Percentiles rank a stretch among this genome's conserved stretches.
These are phyloP conservation scores for Morelia viridis DNA, from an alignment of 2,797 vertebrate genomes.

Conservation along the genomic window DNA sequence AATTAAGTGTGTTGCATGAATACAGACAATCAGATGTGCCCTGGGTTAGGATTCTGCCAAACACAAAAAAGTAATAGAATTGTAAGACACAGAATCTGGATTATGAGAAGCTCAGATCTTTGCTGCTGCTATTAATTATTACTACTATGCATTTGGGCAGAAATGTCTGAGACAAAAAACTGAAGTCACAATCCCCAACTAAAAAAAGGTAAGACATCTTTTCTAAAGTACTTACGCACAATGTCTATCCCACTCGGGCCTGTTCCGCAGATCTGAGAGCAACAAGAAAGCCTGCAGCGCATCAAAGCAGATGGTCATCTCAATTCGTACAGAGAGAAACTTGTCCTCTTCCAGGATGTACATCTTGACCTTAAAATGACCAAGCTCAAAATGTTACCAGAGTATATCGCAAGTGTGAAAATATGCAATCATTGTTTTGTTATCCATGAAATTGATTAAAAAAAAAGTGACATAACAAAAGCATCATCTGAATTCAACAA, in stretches of 20 bases:
- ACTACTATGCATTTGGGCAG: neutral
- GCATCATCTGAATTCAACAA: neutral
- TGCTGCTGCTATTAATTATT: neutral
- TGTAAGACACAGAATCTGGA: neutral
- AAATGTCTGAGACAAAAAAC: neutral
- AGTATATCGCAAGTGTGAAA: neutral
- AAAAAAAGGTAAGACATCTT: constrained; percentile 1
- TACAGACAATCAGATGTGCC: neutral
- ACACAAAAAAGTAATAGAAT: neutral
- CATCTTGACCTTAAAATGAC: constrained; percentile 79
- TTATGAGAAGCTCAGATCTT: neutral
- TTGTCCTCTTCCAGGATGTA: constrained; percentile 92
- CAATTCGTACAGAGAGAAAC: constrained; percentile 88
- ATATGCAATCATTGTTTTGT: neutral
- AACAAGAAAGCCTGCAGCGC: constrained; percentile 84
- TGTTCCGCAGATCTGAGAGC: constrained; percentile 86
- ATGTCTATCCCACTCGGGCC: constrained; percentile 89
- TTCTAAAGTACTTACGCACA: constrained; percentile 80
- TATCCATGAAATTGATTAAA: neutral
- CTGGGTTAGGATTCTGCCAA: neutral
- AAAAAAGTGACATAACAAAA: neutral
- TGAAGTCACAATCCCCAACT: neutral
- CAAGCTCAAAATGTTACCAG: neutral
- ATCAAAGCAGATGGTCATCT: constrained; percentile 79
- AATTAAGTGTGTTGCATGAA: neutral